phyloP scores from a whole-genome alignment of 30 jellyfish, hydroid and myxozoan species.

The Pseudorhiza aurosa region DNA sequence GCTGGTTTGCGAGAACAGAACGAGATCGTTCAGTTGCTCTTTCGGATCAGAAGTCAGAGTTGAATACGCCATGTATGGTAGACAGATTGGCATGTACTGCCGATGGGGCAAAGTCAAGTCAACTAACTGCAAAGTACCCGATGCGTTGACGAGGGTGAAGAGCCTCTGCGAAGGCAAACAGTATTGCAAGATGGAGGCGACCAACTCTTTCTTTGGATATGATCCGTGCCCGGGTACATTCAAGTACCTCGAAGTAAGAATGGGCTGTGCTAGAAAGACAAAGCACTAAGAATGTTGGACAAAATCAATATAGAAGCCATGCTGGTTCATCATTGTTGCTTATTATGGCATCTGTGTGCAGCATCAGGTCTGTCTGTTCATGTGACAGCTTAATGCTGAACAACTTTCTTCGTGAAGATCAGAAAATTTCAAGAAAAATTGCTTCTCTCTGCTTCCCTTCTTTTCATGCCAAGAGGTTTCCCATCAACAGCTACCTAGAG shows the following conservation, averaged over 20 bases:
- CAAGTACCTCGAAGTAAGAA: constrained; percentile 13
- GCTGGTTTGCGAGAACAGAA: constrained; percentile 9
- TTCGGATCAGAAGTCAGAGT: constrained; percentile 3
- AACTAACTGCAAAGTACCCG: constrained; percentile 18
- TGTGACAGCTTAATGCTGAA: too few relatives aligned
- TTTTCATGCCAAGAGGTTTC: too few relatives aligned
- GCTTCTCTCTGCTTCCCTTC: too few relatives aligned
- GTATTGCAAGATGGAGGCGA: constrained; percentile 10
- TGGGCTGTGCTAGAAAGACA: constrained; percentile 4
- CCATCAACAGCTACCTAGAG: too few relatives aligned
- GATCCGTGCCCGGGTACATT: constrained; percentile 26
- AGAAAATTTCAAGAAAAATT: too few relatives aligned
- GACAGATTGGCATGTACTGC: constrained; percentile 18
- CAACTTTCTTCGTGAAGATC: too few relatives aligned
- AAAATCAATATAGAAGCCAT: neutral
- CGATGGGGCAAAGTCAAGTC: constrained; percentile 15
- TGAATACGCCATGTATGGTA: constrained; percentile 15
- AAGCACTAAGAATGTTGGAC: too few relatives aligned
- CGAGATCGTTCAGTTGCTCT: constrained; percentile 3
- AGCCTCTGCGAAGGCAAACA: constrained; percentile 21
- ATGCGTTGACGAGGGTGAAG: neutral
- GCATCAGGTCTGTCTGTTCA: too few relatives aligned
- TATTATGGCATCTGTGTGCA: too few relatives aligned
- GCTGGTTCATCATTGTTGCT: too few relatives aligned
- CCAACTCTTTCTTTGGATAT: neutral